A percentile compares a stretch with the other conserved stretches of the same genome.
Conservation (phyloP, 2,797 vertebrate species). For the Chiroxiphia lanceolata region DNA sequence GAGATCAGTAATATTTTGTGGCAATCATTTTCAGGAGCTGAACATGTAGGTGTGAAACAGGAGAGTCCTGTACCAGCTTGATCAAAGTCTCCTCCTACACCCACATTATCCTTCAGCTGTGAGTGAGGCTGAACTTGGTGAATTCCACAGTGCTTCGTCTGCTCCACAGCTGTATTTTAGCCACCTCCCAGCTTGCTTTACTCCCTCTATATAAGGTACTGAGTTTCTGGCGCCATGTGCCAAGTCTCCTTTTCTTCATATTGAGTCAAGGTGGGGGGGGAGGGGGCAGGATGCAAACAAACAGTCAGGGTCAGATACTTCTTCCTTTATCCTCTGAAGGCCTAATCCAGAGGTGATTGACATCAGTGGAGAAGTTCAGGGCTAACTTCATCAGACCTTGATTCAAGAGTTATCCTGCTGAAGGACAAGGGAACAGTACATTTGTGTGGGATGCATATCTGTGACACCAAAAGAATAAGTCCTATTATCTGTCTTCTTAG, state of each 20-base stretch:
- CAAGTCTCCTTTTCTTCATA: neutral
- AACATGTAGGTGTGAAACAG: neutral
- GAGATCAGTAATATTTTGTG: neutral
- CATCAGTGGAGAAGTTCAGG: neutral
- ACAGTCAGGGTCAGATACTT: neutral
- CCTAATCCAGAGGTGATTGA: neutral
- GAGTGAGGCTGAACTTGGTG: neutral
- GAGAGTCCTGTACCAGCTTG: neutral
- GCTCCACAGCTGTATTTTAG: neutral
- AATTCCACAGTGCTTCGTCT: neutral
- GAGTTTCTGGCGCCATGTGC: neutral
- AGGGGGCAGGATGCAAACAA: neutral
- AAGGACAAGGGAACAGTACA: neutral
- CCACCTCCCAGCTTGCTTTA: neutral
- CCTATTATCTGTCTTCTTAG: neutral
- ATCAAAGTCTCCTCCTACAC: neutral
- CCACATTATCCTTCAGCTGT: neutral
- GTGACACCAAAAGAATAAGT: neutral
- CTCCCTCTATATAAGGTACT: neutral
- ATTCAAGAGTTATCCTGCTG: neutral
- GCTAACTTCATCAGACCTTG: neutral
- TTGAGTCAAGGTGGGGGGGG: neutral
- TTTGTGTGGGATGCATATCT: neutral
- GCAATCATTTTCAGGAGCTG: neutral
- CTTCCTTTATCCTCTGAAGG: neutral